These are phyloP conservation scores for Hirudinaria manillensis DNA, from an alignment of 2,888 invertebrate genomes.

Conservation along the genomic window DNA sequence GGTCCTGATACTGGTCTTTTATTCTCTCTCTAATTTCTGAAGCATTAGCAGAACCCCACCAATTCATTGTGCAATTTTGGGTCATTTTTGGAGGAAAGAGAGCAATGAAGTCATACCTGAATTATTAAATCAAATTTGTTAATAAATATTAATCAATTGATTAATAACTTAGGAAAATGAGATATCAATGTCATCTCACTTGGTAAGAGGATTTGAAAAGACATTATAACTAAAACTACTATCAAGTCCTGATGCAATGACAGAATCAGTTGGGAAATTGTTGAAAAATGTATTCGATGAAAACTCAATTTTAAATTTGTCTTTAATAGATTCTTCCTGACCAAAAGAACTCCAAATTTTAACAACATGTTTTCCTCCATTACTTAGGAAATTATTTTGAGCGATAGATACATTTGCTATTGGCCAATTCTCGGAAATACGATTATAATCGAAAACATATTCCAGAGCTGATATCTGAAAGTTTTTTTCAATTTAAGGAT, in stretches of 20 bases:
- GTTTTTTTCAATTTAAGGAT: neutral
- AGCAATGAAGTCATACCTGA: constrained; percentile 13
- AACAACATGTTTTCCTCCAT: constrained; percentile 17
- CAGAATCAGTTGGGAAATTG: constrained; percentile 15
- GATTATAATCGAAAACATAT: neutral
- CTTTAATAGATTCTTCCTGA: neutral
- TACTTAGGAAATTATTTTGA: constrained; percentile 18
- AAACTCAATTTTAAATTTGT: constrained; percentile 4
- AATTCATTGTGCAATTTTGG: constrained; percentile 31
- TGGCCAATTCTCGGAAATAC: neutral
- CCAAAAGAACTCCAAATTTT: neutral
- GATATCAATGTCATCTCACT: neutral
- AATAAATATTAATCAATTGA: neutral
- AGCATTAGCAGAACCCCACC: constrained; percentile 23
- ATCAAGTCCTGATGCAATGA: constrained; percentile 5
- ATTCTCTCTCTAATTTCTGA: constrained; percentile 10
- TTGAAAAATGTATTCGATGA: constrained; percentile 23
- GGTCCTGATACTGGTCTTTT: constrained; percentile 22
- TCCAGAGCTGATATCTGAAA: neutral
- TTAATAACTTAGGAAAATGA: neutral
- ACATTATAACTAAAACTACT: constrained; percentile 23
- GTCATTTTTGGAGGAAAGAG: neutral
- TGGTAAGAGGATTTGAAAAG: constrained; percentile 21
- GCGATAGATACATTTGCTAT: neutral
- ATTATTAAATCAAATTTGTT: neutral